These are phyloP conservation scores for Maniola hyperantus DNA, from an alignment of 2,888 invertebrate species.

Conservation along the genomic window DNA sequence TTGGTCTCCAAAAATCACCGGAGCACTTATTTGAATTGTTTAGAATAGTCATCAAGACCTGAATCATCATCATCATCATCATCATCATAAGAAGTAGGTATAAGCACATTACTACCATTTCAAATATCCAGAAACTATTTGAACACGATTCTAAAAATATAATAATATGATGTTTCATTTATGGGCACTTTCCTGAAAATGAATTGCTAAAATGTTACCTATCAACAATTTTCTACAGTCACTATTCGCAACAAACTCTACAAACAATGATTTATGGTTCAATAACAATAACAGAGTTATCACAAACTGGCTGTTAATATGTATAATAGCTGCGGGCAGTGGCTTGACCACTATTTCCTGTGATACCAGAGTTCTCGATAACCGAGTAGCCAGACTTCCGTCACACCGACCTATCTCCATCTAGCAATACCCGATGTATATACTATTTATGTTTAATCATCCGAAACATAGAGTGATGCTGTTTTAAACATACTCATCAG, in stretches of 20 bases:
- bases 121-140: too few relatives aligned
- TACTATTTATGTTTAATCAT: conserved; percentile 2
- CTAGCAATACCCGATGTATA: conserved; percentile 20
- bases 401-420: conserved; percentile 41
- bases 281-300: conserved; percentile 49
- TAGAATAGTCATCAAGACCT: too few relatives aligned
- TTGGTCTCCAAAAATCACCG: too few relatives aligned
- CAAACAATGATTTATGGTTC: conserved; percentile 41
- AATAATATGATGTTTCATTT: too few relatives aligned
- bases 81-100: too few relatives aligned
- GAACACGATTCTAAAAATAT: too few relatives aligned
- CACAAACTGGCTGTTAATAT: conserved; percentile 47
- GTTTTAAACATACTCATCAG: not conserved
- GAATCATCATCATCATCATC: too few relatives aligned
- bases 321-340: conserved; percentile 50
- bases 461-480: conserved; percentile 4
- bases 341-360: conserved; percentile 67
- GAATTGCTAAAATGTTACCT: conserved; percentile 5
- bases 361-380: conserved; percentile 61
- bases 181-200: not conserved
- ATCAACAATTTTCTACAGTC: conserved; percentile 10
- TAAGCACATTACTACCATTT: too few relatives aligned
- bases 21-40: too few relatives aligned
- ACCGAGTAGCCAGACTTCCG: conserved; percentile 50
- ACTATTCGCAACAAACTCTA: conserved; percentile 23